phyloP scores from a whole-genome alignment of 2,888 invertebrate species.

The Lycaena phlaeas region DNA sequence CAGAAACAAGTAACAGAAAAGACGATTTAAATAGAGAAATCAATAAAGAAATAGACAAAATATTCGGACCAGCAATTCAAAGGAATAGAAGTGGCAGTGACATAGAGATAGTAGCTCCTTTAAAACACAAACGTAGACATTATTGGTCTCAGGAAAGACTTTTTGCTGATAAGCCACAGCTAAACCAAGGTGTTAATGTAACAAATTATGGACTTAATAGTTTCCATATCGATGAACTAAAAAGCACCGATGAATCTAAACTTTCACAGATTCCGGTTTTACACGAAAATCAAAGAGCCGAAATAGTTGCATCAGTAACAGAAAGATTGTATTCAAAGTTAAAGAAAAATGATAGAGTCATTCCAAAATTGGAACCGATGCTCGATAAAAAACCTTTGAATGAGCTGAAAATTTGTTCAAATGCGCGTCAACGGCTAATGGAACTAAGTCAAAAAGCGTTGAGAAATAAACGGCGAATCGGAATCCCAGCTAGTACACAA shows the following conservation, averaged over 20 bases:
- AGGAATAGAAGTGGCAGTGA: constrained; percentile 59
- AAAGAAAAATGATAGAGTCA: constrained; percentile 67
- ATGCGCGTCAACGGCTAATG: constrained; percentile 70
- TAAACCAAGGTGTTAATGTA: constrained; percentile 21
- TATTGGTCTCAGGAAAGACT: constrained; percentile 64
- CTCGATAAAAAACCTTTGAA: constrained; percentile 58
- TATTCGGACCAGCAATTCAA: constrained; percentile 52
- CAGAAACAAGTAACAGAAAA: constrained; percentile 28
- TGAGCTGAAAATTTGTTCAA: constrained; percentile 72
- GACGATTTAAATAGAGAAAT: constrained; percentile 41
- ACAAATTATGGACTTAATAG: constrained; percentile 32
- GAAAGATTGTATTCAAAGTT: constrained; percentile 75
- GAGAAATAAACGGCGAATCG: constrained; percentile 61
- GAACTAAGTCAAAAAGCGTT: constrained; percentile 75
- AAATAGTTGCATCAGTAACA: constrained; percentile 81
- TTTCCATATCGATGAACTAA: constrained; percentile 26
- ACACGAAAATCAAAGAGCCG: constrained; percentile 71
- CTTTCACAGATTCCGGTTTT: constrained; percentile 40
- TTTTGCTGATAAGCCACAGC: constrained; percentile 31
- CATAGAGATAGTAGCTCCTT: constrained; percentile 47
- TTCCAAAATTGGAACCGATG: constrained; percentile 49
- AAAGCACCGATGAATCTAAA: constrained; percentile 28
- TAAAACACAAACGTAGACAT: constrained; percentile 51
- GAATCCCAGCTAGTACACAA: constrained; percentile 72
- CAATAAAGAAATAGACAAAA: constrained; percentile 53